A percentile compares a stretch with the other conserved stretches of the same genome.
These are phyloP conservation scores for Panulirus ornatus DNA, from an alignment of 1,140 invertebrate species.

Conservation along the genomic window DNA sequence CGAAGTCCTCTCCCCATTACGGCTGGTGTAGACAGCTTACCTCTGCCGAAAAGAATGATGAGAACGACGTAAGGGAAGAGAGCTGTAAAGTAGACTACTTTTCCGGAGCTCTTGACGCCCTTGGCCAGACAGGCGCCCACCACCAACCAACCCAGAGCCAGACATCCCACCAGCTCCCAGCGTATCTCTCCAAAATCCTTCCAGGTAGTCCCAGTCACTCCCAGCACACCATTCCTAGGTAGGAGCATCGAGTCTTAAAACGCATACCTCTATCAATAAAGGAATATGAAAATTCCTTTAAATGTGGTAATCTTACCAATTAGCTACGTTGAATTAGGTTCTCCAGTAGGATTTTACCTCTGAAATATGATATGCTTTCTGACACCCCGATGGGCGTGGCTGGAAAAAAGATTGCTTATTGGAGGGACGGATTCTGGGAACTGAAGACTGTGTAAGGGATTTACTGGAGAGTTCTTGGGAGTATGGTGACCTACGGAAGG, in stretches of 20 bases:
- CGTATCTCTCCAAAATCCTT: slow-evolving; percentile 92
- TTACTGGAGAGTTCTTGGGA: no score
- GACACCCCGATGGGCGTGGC: not conserved
- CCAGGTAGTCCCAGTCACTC: slow-evolving; percentile 84
- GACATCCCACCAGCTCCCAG: slow-evolving; percentile 93
- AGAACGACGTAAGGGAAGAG: slow-evolving; percentile 96
- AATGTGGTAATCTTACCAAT: not conserved
- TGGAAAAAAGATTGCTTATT: not conserved
- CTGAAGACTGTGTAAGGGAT: no score
- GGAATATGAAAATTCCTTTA: not conserved
- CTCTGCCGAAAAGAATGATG: slow-evolving; percentile 89
- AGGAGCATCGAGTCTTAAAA: not conserved
- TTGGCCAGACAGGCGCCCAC: slow-evolving; percentile 98
- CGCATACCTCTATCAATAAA: not conserved
- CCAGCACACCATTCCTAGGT: slow-evolving; percentile 62
- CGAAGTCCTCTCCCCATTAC: no score
- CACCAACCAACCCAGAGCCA: slow-evolving; percentile 93
- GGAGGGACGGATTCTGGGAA: no score
- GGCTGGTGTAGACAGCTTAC: no score
- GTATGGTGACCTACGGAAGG: no score
- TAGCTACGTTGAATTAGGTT: not conserved
- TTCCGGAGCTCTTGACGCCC: slow-evolving; percentile 98
- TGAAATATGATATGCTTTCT: not conserved
- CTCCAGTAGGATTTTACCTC: not conserved
- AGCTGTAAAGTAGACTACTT: slow-evolving; percentile 99